Evolutionary conservation across 2,888 invertebrate species (phyloP).

Genomic region (Artemia sinica): DNA sequence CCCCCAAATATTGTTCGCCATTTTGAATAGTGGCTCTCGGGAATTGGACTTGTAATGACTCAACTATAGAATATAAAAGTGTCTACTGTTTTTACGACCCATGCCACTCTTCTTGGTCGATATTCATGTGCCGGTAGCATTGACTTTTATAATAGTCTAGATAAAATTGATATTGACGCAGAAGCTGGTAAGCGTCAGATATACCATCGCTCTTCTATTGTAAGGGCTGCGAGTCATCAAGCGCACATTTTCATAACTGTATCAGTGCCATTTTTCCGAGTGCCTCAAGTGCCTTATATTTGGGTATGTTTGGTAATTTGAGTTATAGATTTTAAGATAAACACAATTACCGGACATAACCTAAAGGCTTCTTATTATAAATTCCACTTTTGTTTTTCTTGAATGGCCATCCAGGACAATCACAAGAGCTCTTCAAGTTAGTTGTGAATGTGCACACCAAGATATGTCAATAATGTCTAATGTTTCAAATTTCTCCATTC

Average conservation of each 20-base stretch:
- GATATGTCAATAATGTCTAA: no score
- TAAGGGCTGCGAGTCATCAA: slow-evolving; percentile 79
- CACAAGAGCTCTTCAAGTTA: no score
- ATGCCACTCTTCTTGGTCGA: slow-evolving; percentile 88
- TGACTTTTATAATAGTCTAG: slow-evolving; percentile 97
- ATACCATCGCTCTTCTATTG: slow-evolving; percentile 95
- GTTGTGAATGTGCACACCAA: no score
- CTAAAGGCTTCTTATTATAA: no score
- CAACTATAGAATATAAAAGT: slow-evolving; percentile 44
- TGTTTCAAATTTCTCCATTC: no score
- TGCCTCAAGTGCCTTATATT: no score
- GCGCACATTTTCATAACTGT: slow-evolving; percentile 93
- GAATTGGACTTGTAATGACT: slow-evolving; percentile 72
- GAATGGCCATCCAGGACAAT: no score
- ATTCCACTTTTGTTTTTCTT: no score
- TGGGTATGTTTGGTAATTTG: no score
- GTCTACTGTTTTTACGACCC: slow-evolving; percentile 73
- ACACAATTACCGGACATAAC: no score
- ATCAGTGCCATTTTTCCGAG: slow-evolving; percentile 35
- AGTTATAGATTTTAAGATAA: no score
- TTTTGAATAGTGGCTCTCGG: slow-evolving; percentile 98
- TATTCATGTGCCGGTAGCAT: slow-evolving; percentile 94
- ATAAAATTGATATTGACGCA: slow-evolving; percentile 77
- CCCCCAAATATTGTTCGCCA: slow-evolving; percentile 72
- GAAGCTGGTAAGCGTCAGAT: slow-evolving; percentile 97